Evolutionary conservation across 1,140 invertebrate genomes (phyloP).

Genomic region (Drosophila pallidifrons): DNA sequence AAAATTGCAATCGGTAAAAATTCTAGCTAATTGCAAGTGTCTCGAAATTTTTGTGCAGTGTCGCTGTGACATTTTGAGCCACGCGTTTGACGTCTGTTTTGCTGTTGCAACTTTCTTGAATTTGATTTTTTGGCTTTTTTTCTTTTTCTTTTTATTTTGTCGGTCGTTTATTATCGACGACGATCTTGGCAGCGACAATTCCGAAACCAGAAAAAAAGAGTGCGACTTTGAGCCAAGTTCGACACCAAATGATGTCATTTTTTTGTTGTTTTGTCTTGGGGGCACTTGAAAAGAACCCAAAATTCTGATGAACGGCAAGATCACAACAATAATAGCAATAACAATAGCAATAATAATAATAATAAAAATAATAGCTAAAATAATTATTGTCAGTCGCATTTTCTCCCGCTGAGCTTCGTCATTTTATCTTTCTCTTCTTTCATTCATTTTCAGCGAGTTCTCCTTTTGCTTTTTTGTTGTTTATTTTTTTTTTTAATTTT

Average conservation of each 20-base stretch:
- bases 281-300: conserved; percentile 16
- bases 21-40: no score
- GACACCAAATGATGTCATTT: conserved; percentile 42
- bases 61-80: conserved; percentile 13
- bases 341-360: background rate
- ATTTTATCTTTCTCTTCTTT: background rate
- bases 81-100: conserved; percentile 25
- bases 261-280: conserved; percentile 39
- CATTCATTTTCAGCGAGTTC: background rate
- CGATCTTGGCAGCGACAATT: conserved; percentile 18
- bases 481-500: conserved; percentile 2
- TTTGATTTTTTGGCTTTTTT: background rate
- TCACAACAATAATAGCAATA: background rate
- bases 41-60: conserved; percentile 17
- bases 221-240: conserved; percentile 16
- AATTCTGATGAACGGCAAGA: background rate
- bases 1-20: no score
- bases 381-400: conserved; percentile 2
- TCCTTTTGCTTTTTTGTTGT: background rate
- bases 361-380: background rate
- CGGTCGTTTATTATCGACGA: conserved; percentile 27
- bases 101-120: conserved; percentile 26
- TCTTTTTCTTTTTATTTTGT: conserved; percentile 4
- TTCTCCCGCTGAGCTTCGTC: background rate
- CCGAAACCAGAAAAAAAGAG: conserved; percentile 5